Percentiles rank a stretch among this genome's conserved stretches.
These are phyloP conservation scores for Chloroceryle inda DNA, from an alignment of 2,797 vertebrate genomes.

Conservation along the genomic window DNA sequence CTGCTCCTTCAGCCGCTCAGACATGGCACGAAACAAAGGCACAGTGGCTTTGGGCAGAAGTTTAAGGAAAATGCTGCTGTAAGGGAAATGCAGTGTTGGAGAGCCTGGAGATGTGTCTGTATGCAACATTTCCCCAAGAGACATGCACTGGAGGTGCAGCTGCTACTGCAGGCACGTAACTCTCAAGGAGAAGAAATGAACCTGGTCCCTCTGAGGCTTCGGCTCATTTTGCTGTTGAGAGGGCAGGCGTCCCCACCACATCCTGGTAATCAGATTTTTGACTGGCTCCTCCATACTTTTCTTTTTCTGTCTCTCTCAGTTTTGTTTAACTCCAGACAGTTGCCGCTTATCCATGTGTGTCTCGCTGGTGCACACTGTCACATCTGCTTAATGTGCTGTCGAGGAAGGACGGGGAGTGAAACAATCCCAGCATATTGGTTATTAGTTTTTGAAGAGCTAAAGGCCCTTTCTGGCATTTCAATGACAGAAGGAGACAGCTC, in stretches of 20 bases:
- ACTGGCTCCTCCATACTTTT: not conserved
- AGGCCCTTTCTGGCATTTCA: not conserved
- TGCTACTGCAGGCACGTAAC: fast-evolving
- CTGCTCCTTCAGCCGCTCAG: not conserved
- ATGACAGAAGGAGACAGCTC: not conserved
- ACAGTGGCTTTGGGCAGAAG: not conserved
- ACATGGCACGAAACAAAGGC: not conserved
- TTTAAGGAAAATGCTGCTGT: not conserved
- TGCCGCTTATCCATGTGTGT: not conserved
- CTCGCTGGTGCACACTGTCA: not conserved
- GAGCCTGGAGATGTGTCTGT: not conserved
- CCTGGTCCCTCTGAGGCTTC: not conserved
- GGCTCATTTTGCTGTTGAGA: not conserved
- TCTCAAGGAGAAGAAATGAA: not conserved
- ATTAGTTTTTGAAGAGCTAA: slow-evolving; percentile 3
- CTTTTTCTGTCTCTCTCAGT: not conserved
- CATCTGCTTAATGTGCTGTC: not conserved
- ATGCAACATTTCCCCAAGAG: fast-evolving
- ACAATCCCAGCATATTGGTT: not conserved
- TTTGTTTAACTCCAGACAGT: not conserved
- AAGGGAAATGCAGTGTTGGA: not conserved
- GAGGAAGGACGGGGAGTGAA: not conserved
- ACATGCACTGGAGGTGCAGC: not conserved
- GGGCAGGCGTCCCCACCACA: not conserved
- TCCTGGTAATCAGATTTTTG: not conserved